phyloP scores from a whole-genome alignment of 2,113 vertebrate species.

The Excalfactoria chinensis region DNA sequence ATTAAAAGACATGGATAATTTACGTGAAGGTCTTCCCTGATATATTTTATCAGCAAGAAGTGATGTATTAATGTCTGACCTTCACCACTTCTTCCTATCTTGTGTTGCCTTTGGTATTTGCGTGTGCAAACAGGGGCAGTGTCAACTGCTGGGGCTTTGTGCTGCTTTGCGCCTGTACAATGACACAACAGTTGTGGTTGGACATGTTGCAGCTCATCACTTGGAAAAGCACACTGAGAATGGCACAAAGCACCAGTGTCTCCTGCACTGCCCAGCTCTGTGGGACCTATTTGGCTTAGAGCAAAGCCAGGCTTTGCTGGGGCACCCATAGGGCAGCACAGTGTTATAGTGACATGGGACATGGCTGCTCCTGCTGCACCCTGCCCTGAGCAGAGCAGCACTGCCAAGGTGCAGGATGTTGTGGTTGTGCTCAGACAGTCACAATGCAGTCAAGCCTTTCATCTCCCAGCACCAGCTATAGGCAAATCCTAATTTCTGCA shows the following conservation, averaged over 20 bases:
- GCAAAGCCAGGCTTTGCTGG: neutral
- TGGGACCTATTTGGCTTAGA: neutral
- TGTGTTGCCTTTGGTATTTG: rapidly evolving
- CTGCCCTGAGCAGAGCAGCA: neutral
- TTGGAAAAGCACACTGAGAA: neutral
- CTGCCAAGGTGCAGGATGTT: neutral
- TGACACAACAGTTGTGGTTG: neutral
- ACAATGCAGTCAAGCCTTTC: neutral
- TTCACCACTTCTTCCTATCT: neutral
- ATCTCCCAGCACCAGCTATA: neutral
- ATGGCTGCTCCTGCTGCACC: neutral
- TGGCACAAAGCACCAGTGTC: neutral
- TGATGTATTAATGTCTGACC: neutral
- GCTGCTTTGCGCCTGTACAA: neutral
- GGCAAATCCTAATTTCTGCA: neutral
- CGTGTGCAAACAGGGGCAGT: neutral
- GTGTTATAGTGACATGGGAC: neutral
- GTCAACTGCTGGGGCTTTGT: neutral
- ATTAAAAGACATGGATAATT: neutral
- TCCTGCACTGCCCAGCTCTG: neutral
- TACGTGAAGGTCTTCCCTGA: neutral
- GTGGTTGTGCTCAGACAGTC: neutral
- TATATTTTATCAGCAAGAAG: rapidly evolving
- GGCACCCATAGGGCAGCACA: rapidly evolving
- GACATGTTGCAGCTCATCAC: neutral